Base-by-base conservation (phyloP, 2,113 vertebrate species). In the Oryzias woworae region DNA sequence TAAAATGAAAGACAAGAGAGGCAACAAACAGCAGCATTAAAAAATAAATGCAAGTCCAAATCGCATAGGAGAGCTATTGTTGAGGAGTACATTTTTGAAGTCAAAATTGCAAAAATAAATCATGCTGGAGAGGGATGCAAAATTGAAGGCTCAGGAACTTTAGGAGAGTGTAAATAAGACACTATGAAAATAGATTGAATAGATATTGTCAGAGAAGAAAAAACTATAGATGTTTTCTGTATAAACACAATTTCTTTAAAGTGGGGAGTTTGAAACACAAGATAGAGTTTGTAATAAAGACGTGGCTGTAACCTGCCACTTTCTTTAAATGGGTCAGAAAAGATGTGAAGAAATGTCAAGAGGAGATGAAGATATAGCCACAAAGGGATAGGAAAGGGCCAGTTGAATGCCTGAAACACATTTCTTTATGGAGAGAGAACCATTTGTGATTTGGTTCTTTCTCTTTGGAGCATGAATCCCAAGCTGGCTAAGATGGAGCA, bases 381-480 rank as follows among this genome's bases (percentile, higher is more conserved):
- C 53, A 53, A 57, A 62, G 64, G 58, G 65, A 77, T 81, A 80
- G 75, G 67, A 69, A 67, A 78, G 65, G 66, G 70, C 28, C 80
- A 86, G 85, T 55, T 61, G 74, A 86, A 87, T 86, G 62, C 10
- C 2, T 58, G 46, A 73, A 78, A 86, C 85, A 80, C 81, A 82
- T 87, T 82, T 87, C 83, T 88, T 84, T 68, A 86, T 88, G 84
- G 85, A 69, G 47, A 62, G 3, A n/a, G 58, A 81, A 88, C 87
- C 81, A 77, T 87, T 85, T 80, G 70, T 81, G 75, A 88, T 89
- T 87, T 85, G 71, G 73, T 73, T 63, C 73, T 81, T 79, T 85
- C 56, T 73, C 68, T 85, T 77, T 83, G 73, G 71, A 72, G 61
- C 67, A 51, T 47, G 63, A 78, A 75, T 53, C 64, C 15, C 1